Evolutionary conservation across 2,888 invertebrate genomes (phyloP), one percentile per base, ranked within the genome.

Genomic region (Spilosoma lubricipeda): DNA sequence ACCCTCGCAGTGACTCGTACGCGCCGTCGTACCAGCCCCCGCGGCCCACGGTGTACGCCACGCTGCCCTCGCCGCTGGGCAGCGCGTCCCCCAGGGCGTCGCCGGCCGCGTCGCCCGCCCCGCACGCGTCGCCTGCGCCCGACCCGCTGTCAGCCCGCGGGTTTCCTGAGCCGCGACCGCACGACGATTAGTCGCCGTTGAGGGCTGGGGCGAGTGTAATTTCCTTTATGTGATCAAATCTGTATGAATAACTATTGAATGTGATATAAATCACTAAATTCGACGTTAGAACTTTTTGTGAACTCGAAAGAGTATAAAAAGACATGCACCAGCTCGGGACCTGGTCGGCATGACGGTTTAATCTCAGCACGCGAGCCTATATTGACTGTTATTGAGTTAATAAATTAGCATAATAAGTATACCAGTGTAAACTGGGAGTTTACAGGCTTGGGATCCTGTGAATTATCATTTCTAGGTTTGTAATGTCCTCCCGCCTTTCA

Each of bases 11-110:
- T 80, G 96, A 96, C 82, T 92, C 95, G 74, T 96, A 96, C 90
- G 92, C 95, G 87, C 96, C 96, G 33, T 95, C 96, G 27, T 96
- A 94, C 86, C 94, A 95, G 85, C 95, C 95, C 78, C 95, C 95
- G 81, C 91, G 95, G 68, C 95, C 95, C 36, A 95, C 95, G 0
- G 96, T 96, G 81, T 96, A 96, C 90, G 96, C 96, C 7, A 94
- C 95, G 77, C 89, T 96, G 78, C 95, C 95, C 3, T 96, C 95
- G 5, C 96, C 96, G 71, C 90, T 90, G 71, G 93, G 93, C 81
- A 91, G 88, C 75, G 94, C 94, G 59, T 94, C 95, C 20, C 94
- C 94, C 13, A 93, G 93, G 20, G 91, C 93, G 7, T 92, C 93
- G 0, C 94, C 94, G 1, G 93, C 93, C 70, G 92, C 93, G n/a